These are phyloP conservation scores for Desmodus rotundus DNA, from an alignment of 2,113 vertebrate genomes.

Conservation along the genomic window DNA sequence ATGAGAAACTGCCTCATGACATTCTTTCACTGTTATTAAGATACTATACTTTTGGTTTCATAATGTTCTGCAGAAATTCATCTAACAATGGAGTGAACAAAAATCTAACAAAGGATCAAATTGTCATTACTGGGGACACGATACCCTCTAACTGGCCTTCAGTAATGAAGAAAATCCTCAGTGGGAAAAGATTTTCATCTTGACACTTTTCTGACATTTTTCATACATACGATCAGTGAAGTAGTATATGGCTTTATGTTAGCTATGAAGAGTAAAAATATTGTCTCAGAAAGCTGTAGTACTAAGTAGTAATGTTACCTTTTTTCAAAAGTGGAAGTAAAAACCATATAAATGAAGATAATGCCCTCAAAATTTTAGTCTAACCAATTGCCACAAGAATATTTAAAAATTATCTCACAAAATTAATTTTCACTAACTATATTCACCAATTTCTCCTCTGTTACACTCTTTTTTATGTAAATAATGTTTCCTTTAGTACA, in stretches of 20 bases:
- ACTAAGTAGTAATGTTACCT: background rate
- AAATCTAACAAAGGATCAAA: conserved; percentile 4
- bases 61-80: background rate
- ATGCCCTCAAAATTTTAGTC: background rate
- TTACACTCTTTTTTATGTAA: background rate
- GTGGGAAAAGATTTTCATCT: background rate
- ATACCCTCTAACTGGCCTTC: background rate
- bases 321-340: background rate
- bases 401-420: background rate
- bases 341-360: background rate
- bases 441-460: background rate
- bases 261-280: background rate
- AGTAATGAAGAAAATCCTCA: background rate
- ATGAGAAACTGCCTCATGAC: background rate
- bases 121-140: conserved; percentile 13
- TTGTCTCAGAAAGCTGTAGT: background rate
- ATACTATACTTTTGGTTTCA: background rate
- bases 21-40: background rate
- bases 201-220: background rate
- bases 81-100: background rate
- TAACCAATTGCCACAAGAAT: background rate
- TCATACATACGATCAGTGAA: background rate
- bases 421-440: background rate
- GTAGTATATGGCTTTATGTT: background rate
- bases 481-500: background rate